Evolutionary conservation across 2,113 vertebrate species (phyloP).

Genomic region (Camarhynchus parvulus): DNA sequence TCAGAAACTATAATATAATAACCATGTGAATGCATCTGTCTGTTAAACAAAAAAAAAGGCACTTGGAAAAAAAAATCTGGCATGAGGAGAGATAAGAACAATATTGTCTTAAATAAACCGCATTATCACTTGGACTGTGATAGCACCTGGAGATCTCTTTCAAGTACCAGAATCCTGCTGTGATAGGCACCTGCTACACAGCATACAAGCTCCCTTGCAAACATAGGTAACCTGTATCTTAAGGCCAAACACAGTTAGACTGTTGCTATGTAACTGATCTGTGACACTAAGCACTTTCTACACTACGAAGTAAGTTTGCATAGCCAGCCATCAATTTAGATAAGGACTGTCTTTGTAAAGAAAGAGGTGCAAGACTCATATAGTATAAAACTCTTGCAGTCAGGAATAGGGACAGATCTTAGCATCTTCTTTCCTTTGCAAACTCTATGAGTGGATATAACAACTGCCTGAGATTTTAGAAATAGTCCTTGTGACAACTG

Average conservation of each 20-base stretch:
- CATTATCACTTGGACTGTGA: not conserved
- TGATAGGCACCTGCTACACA: not conserved
- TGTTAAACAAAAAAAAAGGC: not conserved
- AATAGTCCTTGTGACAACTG: not conserved
- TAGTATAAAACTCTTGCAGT: not conserved
- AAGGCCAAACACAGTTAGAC: not conserved
- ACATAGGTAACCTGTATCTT: not conserved
- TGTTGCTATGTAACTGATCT: not conserved
- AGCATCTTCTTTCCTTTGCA: not conserved
- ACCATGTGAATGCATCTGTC: not conserved
- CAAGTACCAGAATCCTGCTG: not conserved
- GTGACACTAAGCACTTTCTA: not conserved
- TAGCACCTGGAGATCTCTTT: not conserved
- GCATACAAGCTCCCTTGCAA: not conserved
- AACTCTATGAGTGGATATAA: not conserved
- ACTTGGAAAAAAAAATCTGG: not conserved
- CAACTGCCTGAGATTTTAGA: not conserved
- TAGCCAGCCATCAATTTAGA: not conserved
- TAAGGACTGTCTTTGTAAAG: not conserved
- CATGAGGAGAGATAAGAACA: not conserved
- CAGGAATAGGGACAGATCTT: not conserved
- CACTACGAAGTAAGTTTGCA: not conserved
- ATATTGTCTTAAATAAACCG: not conserved
- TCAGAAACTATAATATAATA: not conserved
- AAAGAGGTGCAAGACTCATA: not conserved